phyloP scores from a whole-genome alignment of 2,113 vertebrate species.

The Solea senegalensis region DNA sequence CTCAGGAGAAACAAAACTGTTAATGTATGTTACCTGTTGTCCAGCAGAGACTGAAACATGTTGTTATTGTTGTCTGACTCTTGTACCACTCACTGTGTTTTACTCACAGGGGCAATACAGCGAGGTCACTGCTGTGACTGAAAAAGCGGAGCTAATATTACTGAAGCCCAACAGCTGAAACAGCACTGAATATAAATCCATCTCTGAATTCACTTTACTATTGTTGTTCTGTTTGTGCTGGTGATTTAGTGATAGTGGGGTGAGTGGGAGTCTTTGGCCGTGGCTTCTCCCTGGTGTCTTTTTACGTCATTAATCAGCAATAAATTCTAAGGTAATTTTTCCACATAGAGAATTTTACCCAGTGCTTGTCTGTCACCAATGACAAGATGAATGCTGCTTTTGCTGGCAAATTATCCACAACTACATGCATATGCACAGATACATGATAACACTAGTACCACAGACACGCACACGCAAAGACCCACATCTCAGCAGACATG shows the following conservation, averaged over 20 bases:
- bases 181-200: conserved; percentile 47
- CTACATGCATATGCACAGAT: neutral
- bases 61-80: conserved; percentile 5
- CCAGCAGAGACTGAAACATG: neutral
- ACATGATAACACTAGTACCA: neutral
- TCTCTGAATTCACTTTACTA: conserved; percentile 47
- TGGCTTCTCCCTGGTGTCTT: conserved; percentile 33
- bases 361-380: conserved; percentile 18
- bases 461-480: neutral
- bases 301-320: conserved; percentile 45
- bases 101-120: conserved; percentile 29
- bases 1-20: no score
- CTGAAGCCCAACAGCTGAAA: conserved; percentile 57
- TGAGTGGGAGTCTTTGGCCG: conserved; percentile 33
- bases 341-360: conserved; percentile 6
- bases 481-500: neutral
- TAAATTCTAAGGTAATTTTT: conserved; percentile 47
- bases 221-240: conserved; percentile 48
- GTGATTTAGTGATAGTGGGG: conserved; percentile 47
- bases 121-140: conserved; percentile 12
- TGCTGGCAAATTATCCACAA: conserved; percentile 2
- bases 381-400: conserved; percentile 40
- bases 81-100: conserved; percentile 4
- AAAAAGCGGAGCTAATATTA: conserved; percentile 48
- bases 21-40: no score